Conservation (phyloP, 2,797 vertebrate genomes). For the Menidia menidia region DNA sequence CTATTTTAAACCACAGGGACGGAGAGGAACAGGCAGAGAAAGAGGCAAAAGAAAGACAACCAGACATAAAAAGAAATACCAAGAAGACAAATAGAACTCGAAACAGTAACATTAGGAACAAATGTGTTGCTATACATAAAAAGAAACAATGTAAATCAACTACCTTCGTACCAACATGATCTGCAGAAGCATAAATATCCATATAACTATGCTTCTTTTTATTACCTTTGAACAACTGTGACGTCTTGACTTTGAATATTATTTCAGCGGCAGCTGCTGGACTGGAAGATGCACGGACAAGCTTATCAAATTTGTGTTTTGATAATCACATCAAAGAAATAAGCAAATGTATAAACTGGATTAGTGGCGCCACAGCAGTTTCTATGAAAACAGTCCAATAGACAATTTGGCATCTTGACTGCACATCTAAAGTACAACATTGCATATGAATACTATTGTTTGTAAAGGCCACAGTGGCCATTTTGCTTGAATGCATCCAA, state of each 20-base stretch:
- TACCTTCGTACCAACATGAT: not conserved
- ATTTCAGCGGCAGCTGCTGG: conserved; percentile 17
- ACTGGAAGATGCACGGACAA: conserved; percentile 43
- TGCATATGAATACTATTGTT: conserved; percentile 36
- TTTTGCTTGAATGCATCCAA: conserved; percentile 20
- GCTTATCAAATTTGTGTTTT: conserved; percentile 67
- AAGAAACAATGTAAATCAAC: conserved; percentile 20
- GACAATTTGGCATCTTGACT: conserved; percentile 58
- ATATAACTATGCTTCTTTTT: conserved; percentile 40
- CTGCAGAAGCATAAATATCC: not conserved
- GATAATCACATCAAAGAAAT: conserved; percentile 68
- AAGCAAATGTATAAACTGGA: conserved; percentile 61
- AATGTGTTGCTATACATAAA: conserved; percentile 14
- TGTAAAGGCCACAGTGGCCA: conserved; percentile 37
- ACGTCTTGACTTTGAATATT: conserved; percentile 20
- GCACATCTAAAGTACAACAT: conserved; percentile 39
- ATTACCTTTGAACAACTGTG: conserved; percentile 30
- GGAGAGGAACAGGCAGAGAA: conserved; percentile 6
- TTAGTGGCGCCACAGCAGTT: conserved; percentile 63
- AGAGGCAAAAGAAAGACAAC: conserved; percentile 14
- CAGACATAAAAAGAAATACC: conserved; percentile 10
- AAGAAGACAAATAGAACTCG: conserved; percentile 6
- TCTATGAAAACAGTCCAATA: conserved; percentile 59
- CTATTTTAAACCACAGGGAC: conserved; percentile 71
- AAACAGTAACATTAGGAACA: conserved; percentile 37